Evolutionary conservation across 2,113 vertebrate species (phyloP).

Genomic region (Lepus europaeus): DNA sequence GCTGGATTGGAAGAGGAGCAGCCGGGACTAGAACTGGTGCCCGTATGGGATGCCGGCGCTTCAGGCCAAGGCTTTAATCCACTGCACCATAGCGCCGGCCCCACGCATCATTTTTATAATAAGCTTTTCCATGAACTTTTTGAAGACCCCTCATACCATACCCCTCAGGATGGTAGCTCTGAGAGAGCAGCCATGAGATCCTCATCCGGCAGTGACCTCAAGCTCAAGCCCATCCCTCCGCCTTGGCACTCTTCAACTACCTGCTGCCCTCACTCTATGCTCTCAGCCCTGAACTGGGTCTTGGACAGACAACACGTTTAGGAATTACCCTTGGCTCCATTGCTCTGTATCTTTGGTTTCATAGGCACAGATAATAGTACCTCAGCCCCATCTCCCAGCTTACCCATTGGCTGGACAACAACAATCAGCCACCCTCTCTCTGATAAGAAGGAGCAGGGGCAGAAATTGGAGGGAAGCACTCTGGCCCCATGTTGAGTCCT

Average conservation of each 20-base stretch:
- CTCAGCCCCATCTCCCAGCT: neutral
- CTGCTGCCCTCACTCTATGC: neutral
- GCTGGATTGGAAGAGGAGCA: no score
- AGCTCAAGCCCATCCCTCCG: neutral
- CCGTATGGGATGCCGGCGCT: no score
- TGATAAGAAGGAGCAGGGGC: neutral
- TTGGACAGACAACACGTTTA: neutral
- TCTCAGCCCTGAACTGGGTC: neutral
- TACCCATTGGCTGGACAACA: neutral
- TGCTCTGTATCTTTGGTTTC: neutral
- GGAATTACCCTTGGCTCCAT: neutral
- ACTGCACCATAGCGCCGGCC: no score
- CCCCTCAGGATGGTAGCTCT: neutral
- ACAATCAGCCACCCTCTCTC: neutral
- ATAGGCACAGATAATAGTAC: neutral
- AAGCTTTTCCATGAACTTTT: no score
- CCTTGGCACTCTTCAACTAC: neutral
- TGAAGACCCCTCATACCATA: no score
- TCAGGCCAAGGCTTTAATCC: no score
- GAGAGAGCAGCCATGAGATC: neutral
- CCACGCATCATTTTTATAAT: no score
- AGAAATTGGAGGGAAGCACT: neutral
- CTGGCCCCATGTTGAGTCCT: neutral
- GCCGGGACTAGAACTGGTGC: no score
- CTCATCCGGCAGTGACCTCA: neutral